Evolutionary conservation across 2,888 invertebrate genomes (phyloP).

Genomic region (Crocallis elinguaria): DNA sequence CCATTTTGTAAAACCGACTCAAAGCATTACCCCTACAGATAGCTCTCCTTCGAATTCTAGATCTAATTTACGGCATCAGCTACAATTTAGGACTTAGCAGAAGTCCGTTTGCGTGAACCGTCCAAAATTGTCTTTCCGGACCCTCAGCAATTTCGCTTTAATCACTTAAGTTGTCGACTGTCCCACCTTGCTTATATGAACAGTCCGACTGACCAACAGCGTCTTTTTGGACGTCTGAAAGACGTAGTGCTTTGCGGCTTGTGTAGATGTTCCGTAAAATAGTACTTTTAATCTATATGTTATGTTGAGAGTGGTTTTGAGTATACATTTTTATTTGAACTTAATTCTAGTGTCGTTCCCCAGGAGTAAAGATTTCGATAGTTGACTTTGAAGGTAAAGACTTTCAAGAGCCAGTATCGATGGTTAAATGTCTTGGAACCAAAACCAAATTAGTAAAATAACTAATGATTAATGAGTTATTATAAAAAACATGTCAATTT

Average conservation of each 20-base stretch:
- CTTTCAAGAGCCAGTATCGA: too few species aligned
- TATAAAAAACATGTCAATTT: too few species aligned
- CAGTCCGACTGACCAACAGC: slow-evolving; percentile 6
- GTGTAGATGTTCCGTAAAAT: slow-evolving; percentile 5
- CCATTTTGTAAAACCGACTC: too few species aligned
- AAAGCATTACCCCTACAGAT: not conserved
- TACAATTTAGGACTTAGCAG: slow-evolving; percentile 17
- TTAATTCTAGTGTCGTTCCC: too few species aligned
- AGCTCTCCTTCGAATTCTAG: slow-evolving; percentile 7
- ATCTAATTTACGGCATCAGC: slow-evolving; percentile 25
- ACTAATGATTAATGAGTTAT: too few species aligned
- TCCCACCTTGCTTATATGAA: slow-evolving; percentile 32
- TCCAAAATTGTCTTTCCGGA: slow-evolving; percentile 27
- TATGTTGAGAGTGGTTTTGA: too few species aligned
- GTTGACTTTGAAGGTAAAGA: too few species aligned
- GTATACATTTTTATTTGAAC: too few species aligned
- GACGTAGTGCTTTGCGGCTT: slow-evolving; percentile 20
- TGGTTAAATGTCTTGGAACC: too few species aligned
- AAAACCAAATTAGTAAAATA: too few species aligned
- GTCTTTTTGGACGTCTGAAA: slow-evolving; percentile 14
- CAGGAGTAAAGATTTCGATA: too few species aligned
- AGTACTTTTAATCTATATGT: too few species aligned
- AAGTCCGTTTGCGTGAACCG: slow-evolving; percentile 20
- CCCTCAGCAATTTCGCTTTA: slow-evolving; percentile 28
- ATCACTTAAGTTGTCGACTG: slow-evolving; percentile 36